Base-by-base conservation (phyloP, 1,140 invertebrate genomes). In the Anastatus disparis region DNA sequence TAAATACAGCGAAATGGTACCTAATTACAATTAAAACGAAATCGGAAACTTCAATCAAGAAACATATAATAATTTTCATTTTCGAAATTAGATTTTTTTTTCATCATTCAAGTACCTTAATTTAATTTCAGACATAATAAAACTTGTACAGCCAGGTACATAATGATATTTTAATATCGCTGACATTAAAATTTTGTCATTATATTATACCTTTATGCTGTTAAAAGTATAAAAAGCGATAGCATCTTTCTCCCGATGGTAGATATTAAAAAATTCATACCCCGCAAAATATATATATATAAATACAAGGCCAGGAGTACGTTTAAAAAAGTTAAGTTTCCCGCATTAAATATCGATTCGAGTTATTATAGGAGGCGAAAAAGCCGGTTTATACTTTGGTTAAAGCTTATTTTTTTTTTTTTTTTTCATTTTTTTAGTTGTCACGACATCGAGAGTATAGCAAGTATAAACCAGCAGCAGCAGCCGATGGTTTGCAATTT, bases 271-370 rank as follows among this genome's bases (percentile, higher is more conserved):
- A 63, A 38, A 52, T 63, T 22, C 17, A 50, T 38, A 24, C 13
- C 17, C 13, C 27, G 46, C n/a, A n/a, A n/a, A n/a, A n/a, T n/a
- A n/a, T n/a, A n/a, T n/a, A 63, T 50, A 50, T 63, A 52, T 35
- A 52, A 63, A 22, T 38, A 50, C 61, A 52, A 63, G 17, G n/a
- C n/a, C n/a, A n/a, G n/a, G 15, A 15, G 26, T 26, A 61, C 38
- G 29, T 24, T 6, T 40, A 31, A n/a, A 46, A 20, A 53, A 64
- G 52, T 46, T 50, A 64, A 65, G 63, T 65, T 55, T 55, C 24
- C 35, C 35, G 50, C 50, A 55, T 40, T 65, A 50, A 65, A 65
- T 65, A 65, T 65, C 35, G 63, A 65, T 65, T 65, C 48, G 24
- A 55, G 48, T 42, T 65, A 55, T 65, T 55, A 55, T 15, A 35